Evolutionary conservation across 2,888 invertebrate genomes (phyloP).

Genomic region (Odontothrips loti): DNA sequence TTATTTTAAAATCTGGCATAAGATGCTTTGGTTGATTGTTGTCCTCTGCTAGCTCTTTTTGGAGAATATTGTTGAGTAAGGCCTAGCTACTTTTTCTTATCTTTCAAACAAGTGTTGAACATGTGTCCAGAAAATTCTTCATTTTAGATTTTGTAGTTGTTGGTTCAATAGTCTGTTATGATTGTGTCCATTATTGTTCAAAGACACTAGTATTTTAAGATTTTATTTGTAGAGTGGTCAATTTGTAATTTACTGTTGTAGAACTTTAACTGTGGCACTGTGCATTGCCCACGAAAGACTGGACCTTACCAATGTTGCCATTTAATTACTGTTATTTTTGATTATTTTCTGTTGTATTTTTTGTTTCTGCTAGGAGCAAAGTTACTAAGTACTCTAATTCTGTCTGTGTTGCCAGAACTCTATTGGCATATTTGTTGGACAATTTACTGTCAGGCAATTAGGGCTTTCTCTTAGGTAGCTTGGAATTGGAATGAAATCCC

Average conservation of each 20-base stretch:
- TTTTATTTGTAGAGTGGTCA: constrained; percentile 21
- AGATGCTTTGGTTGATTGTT: not conserved
- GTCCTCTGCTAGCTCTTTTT: not conserved
- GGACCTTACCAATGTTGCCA: constrained; percentile 24
- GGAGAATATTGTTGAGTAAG: not conserved
- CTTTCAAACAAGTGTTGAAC: not conserved
- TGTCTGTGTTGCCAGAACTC: no score
- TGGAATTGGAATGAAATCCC: no score
- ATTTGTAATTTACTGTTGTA: constrained; percentile 7
- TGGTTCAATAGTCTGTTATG: not conserved
- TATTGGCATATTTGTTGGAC: no score
- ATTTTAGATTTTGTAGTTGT: not conserved
- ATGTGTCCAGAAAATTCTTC: not conserved
- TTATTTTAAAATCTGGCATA: not conserved
- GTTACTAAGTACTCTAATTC: no score
- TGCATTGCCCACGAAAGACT: constrained; percentile 1
- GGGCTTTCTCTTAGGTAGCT: no score
- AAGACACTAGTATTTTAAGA: not conserved
- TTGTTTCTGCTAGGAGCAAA: no score
- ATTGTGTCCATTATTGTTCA: constrained; percentile 1
- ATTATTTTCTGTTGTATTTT: not conserved
- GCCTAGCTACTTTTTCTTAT: not conserved
- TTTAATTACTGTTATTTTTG: constrained; percentile 12
- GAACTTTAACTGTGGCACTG: not conserved
- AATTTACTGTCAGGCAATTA: no score